Evolutionary conservation across 1,140 invertebrate genomes (phyloP), one percentile per base, ranked within the genome.

Genomic region (Polypedilum vanderplanki): DNA sequence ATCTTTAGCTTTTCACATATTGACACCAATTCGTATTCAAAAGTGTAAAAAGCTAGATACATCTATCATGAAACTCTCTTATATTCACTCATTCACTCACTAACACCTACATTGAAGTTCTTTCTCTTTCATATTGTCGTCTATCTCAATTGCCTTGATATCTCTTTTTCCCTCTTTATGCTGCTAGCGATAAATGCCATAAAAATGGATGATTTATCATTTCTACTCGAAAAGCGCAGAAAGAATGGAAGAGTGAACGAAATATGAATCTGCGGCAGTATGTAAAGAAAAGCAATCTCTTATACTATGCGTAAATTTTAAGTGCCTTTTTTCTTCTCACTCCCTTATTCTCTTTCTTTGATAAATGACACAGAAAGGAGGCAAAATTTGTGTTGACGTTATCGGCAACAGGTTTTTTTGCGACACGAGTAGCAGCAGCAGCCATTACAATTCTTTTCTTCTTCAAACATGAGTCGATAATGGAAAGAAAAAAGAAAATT

Each of bases 161-260:
- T 57, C 46, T 57, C 46, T 57, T 57, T 57, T 3, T 57, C 24
- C 5, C 24, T 33, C 24, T 57, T 12, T n/a, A 57, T 57, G 46
- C 46, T 12, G 46, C 46, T 57, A 57, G 46, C 46, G 46, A 57
- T 57, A 57, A 57, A 57, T 57, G 46, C 46, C 46, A 57, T 57
- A 57, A 57, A 46, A 57, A 57, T 57, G 46, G 46, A 57, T 57
- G 46, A 57, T 57, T 57, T 57, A 57, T 57, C 46, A 57, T n/a
- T 57, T 57, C n/a, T 46, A 9, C 46, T 15, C n/a, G 12, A n/a
- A n/a, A 57, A 57, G 46, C 12, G 3, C n/a, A 57, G 46, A 57
- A 57, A 57, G 15, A 46, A 46, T 12, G 41, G 15, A 46, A 46
- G 10, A 57, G n/a, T 12, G 15, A n/a, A 57, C 9, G 10, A 57